Percentiles rank a stretch among this genome's conserved stretches.
Evolutionary conservation across 2,113 vertebrate species (phyloP).

Genomic region (Anhinga anhinga): DNA sequence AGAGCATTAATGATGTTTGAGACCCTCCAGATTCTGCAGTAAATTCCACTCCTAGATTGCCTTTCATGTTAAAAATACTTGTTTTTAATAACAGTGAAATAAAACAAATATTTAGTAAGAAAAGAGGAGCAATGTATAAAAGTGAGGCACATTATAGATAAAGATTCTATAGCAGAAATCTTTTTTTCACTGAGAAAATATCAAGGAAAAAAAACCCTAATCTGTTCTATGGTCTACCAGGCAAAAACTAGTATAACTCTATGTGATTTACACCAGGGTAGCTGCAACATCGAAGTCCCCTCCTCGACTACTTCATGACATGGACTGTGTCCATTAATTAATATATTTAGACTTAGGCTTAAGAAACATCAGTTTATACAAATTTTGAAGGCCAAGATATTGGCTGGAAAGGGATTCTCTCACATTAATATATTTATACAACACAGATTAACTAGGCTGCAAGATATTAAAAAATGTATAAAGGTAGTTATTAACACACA

Average conservation of each 20-base stretch:
- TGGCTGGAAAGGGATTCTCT: not conserved
- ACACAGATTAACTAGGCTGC: not conserved
- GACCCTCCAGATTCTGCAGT: not conserved
- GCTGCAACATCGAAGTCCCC: not conserved
- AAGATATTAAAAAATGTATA: not conserved
- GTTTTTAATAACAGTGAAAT: not conserved
- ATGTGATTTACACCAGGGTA: not conserved
- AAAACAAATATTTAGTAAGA: not conserved
- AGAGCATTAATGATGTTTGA: not conserved
- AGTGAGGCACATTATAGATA: fast-evolving
- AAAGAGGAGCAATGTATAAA: not conserved
- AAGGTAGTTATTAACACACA: not conserved
- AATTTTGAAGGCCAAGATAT: not conserved
- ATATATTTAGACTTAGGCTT: not conserved
- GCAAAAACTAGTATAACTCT: not conserved
- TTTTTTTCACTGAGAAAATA: not conserved
- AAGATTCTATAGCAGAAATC: not conserved
- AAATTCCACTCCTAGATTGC: not conserved
- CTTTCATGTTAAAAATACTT: not conserved
- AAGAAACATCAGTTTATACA: not conserved
- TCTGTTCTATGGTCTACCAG: not conserved
- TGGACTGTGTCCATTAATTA: not conserved
- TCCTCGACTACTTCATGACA: not conserved
- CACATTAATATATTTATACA: not conserved
- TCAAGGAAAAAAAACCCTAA: not conserved